phyloP scores from a whole-genome alignment of 2,888 invertebrate species.

The Isoperla grammatica region DNA sequence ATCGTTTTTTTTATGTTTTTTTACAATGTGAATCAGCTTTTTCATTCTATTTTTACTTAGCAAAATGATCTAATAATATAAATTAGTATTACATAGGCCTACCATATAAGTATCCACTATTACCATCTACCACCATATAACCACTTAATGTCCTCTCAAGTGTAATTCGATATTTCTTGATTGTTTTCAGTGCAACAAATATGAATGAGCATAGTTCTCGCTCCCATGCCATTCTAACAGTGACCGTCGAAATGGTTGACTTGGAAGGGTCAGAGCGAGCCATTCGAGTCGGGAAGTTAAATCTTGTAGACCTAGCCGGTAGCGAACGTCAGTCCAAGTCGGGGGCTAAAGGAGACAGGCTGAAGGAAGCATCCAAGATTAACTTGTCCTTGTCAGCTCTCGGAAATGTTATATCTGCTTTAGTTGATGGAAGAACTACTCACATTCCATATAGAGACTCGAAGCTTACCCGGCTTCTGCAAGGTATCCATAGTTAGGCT shows the following conservation, averaged over 20 bases:
- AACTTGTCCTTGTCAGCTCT: slow-evolving; percentile 95
- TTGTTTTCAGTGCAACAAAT: slow-evolving; percentile 66
- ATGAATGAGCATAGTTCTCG: slow-evolving; percentile 99
- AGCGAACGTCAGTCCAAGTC: slow-evolving; percentile 97
- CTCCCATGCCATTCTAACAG: slow-evolving; percentile 97
- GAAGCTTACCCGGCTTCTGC: slow-evolving; percentile 89
- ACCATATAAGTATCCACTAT: too few relatives aligned
- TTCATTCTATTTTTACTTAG: too few relatives aligned
- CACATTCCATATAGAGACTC: slow-evolving; percentile 98
- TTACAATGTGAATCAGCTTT: too few relatives aligned
- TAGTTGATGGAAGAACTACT: slow-evolving; percentile 86
- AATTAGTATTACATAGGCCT: too few relatives aligned
- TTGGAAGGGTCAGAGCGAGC: slow-evolving; percentile 52
- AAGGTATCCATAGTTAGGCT: slow-evolving; percentile 46
- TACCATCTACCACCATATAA: too few relatives aligned
- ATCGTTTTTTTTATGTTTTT: too few relatives aligned
- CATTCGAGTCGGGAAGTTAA: slow-evolving; percentile 82
- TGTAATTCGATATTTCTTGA: too few relatives aligned
- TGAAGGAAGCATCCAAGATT: slow-evolving; percentile 96
- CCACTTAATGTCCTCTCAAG: too few relatives aligned
- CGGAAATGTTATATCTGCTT: slow-evolving; percentile 96
- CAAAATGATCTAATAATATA: too few relatives aligned
- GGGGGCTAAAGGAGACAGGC: slow-evolving; percentile 85
- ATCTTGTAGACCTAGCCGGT: slow-evolving; percentile 96
- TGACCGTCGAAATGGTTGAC: slow-evolving; percentile 92